Conservation (phyloP, 2,888 invertebrate genomes). For the Luperina nickerlii region DNA sequence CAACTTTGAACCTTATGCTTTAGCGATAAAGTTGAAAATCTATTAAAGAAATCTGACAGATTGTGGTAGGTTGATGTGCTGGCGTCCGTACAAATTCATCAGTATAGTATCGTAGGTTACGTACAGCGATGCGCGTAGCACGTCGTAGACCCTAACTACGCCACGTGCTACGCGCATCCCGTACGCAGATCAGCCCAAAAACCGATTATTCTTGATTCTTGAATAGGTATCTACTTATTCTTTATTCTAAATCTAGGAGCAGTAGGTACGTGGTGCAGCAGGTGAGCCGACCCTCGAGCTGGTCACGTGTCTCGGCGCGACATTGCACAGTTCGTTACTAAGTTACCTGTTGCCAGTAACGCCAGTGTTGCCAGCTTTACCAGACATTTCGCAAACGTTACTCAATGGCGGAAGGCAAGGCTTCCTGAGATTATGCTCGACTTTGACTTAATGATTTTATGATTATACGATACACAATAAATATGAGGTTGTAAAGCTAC, state of each 20-base stretch:
- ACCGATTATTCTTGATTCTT: neutral
- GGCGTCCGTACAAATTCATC: neutral
- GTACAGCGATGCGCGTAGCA: neutral
- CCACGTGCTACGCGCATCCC: neutral
- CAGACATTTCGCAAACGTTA: slow-evolving; percentile 17
- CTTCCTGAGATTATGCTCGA: slow-evolving; percentile 33
- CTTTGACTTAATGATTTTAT: slow-evolving; percentile 28
- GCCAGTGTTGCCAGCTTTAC: slow-evolving; percentile 18
- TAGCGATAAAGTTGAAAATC: no score
- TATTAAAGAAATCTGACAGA: no score
- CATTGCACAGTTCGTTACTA: neutral
- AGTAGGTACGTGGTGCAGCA: neutral
- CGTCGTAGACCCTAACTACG: neutral
- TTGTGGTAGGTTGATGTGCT: no score
- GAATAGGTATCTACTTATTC: neutral
- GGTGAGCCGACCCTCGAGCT: neutral
- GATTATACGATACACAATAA: slow-evolving; percentile 23
- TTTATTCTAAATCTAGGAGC: neutral
- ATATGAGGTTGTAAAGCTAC: neutral
- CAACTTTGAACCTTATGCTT: no score
- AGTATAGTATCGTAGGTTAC: neutral
- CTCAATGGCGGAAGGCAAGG: slow-evolving; percentile 38
- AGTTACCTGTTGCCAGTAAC: slow-evolving; percentile 5
- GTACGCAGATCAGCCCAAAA: neutral
- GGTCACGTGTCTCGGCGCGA: neutral